A percentile compares a stretch with the other conserved stretches of the same genome.
These are phyloP conservation scores for Sycophila sp. DNA, from an alignment of 1,140 invertebrate species.

Conservation along the genomic window DNA sequence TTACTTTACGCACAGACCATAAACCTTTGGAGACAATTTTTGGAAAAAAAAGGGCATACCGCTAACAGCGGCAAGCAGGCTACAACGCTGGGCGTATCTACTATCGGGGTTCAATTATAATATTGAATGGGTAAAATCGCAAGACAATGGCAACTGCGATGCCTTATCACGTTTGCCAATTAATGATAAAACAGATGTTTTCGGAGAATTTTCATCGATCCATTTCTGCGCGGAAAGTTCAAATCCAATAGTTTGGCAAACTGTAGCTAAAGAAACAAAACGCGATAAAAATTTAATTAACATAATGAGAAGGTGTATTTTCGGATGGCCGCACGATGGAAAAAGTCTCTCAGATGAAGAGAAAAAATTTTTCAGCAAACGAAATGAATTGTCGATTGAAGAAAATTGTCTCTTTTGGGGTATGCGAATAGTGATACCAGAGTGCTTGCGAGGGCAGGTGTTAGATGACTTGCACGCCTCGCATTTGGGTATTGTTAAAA, in stretches of 20 bases:
- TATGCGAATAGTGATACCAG: constrained; percentile 56
- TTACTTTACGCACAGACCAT: constrained; percentile 57
- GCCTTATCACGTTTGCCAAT: constrained; percentile 11
- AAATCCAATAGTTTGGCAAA: background rate
- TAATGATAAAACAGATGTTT: background rate
- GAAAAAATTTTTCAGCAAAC: constrained; percentile 9
- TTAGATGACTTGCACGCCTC: constrained; percentile 54
- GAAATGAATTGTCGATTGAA: constrained; percentile 35
- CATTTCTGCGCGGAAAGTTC: background rate
- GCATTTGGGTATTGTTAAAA: constrained; percentile 60
- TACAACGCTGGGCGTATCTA: constrained; percentile 50
- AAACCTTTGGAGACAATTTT: constrained; percentile 57
- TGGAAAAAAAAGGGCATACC: constrained; percentile 43
- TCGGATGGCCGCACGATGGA: background rate
- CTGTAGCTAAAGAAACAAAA: constrained; percentile 4
- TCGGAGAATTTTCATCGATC: constrained; percentile 1
- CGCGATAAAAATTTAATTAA: background rate
- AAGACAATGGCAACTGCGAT: constrained; percentile 24
- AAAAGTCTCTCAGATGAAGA: background rate
- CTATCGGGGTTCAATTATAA: constrained; percentile 48
- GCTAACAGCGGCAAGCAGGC: constrained; percentile 24
- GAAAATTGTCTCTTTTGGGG: constrained; percentile 46
- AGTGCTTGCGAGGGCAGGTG: constrained; percentile 40
- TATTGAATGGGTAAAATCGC: constrained; percentile 14
- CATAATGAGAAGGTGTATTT: background rate